Conservation (phyloP, 2,797 vertebrate genomes). For the Sarcophilus harrisii region DNA sequence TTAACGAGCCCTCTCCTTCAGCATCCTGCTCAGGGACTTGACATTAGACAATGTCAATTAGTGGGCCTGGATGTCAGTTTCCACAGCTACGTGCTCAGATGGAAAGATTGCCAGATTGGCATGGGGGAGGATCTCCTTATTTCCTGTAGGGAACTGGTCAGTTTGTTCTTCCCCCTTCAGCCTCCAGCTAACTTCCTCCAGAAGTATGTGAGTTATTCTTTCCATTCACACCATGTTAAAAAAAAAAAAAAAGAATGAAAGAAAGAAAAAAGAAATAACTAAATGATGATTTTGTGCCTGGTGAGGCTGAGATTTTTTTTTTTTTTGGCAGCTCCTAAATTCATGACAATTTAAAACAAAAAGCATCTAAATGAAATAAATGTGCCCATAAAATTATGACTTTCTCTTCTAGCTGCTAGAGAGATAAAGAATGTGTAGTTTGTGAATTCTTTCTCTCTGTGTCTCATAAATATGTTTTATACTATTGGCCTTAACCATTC, state of each 20-base stretch:
- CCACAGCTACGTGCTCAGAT: slow-evolving; percentile 67
- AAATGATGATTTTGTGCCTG: not conserved
- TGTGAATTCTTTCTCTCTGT: not conserved
- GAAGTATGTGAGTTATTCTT: slow-evolving; percentile 48
- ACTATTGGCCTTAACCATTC: slow-evolving; percentile 24
- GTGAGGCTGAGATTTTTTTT: not conserved
- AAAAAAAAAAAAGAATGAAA: not conserved
- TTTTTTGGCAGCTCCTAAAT: slow-evolving; percentile 5
- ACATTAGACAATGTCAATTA: slow-evolving; percentile 27
- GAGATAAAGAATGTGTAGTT: too few relatives aligned
- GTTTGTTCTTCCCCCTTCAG: slow-evolving; percentile 49
- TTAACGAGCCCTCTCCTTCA: not conserved
- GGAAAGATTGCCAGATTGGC: slow-evolving; percentile 1
- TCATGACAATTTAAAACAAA: not conserved
- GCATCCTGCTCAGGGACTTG: slow-evolving; percentile 67
- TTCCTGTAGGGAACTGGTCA: slow-evolving; percentile 65
- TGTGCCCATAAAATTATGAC: not conserved
- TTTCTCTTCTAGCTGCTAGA: not conserved
- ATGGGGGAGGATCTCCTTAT: slow-evolving; percentile 6
- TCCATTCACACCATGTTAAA: slow-evolving; percentile 30
- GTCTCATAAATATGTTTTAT: slow-evolving; percentile 1
- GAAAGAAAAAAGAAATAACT: not conserved
- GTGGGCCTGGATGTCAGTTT: slow-evolving; percentile 4
- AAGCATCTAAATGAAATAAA: not conserved
- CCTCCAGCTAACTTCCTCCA: slow-evolving; percentile 60